A percentile compares a stretch with the other conserved stretches of the same genome.
These are phyloP conservation scores for Fringilla coelebs DNA, from an alignment of 2,797 vertebrate genomes.

Conservation along the genomic window DNA sequence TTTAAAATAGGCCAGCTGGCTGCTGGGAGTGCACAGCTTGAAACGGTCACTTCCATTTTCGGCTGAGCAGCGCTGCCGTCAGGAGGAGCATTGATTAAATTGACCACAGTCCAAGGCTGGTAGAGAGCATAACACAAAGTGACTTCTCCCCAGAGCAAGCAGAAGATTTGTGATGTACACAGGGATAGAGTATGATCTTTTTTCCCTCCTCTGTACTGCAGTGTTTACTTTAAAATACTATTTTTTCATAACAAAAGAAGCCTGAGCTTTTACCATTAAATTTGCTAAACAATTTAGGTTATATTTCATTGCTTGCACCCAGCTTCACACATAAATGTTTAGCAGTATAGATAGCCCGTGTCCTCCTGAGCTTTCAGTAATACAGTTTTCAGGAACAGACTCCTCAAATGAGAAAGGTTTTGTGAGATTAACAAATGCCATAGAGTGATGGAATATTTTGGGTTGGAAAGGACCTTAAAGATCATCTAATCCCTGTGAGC, in stretches of 20 bases:
- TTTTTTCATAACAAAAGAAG: slow-evolving; percentile 2
- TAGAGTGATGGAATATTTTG: not conserved
- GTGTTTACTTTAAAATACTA: not conserved
- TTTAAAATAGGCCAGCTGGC: slow-evolving; percentile 45
- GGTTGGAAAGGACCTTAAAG: not conserved
- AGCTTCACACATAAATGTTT: not conserved
- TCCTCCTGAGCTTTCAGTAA: not conserved
- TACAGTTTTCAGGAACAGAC: not conserved
- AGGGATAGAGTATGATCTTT: not conserved
- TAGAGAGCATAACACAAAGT: not conserved
- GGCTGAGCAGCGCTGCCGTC: not conserved
- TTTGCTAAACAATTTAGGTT: not conserved
- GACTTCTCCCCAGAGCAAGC: not conserved
- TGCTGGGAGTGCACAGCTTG: slow-evolving; percentile 38
- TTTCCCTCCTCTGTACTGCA: rapidly evolving
- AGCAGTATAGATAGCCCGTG: not conserved
- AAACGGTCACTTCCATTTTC: slow-evolving; percentile 51
- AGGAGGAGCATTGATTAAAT: slow-evolving; percentile 43
- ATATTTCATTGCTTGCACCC: not conserved
- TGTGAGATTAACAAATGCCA: not conserved
- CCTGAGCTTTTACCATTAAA: not conserved
- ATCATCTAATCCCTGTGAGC: not conserved
- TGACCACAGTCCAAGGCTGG: slow-evolving; percentile 29
- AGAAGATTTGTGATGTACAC: not conserved
- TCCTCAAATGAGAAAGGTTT: not conserved